phyloP scores from a whole-genome alignment of 2,888 invertebrate species.

The Graphium colonna region DNA sequence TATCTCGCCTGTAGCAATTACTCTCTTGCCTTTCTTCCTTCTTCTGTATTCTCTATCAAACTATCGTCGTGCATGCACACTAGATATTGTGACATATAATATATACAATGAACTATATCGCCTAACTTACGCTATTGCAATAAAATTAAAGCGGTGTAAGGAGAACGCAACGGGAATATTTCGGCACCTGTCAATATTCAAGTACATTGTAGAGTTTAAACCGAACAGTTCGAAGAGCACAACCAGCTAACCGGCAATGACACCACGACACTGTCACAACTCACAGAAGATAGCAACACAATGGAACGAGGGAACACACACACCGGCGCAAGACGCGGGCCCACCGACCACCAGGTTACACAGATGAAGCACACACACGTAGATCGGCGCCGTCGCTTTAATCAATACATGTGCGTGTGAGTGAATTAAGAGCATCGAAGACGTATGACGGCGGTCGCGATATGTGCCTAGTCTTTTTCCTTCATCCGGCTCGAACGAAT shows the following conservation, averaged over 20 bases:
- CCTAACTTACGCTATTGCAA: conserved; percentile 71
- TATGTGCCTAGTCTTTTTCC: conserved; percentile 54
- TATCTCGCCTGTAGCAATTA: conserved; percentile 73
- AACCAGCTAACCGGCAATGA: conserved; percentile 61
- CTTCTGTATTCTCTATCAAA: conserved; percentile 74
- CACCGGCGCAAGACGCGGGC: conserved; percentile 46
- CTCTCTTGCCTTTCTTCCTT: conserved; percentile 71
- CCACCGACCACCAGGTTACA: conserved; percentile 48
- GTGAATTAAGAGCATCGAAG: conserved; percentile 68
- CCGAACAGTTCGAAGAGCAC: conserved; percentile 57
- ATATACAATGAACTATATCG: conserved; percentile 71
- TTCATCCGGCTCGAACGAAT: conserved; percentile 25
- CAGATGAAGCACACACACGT: conserved; percentile 67
- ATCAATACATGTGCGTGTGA: conserved; percentile 86
- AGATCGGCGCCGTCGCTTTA: conserved; percentile 76
- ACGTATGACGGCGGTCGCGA: conserved; percentile 35
- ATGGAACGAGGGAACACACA: conserved; percentile 63
- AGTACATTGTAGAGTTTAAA: conserved; percentile 51
- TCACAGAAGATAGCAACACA: conserved; percentile 68
- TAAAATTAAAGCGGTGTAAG: conserved; percentile 54
- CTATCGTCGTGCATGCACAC: conserved; percentile 79
- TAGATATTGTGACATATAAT: conserved; percentile 78
- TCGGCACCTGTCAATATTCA: conserved; percentile 56
- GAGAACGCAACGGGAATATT: conserved; percentile 62
- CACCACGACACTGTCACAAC: conserved; percentile 68